A percentile compares a stretch with the other conserved stretches of the same genome.
Evolutionary conservation across 1,140 invertebrate genomes (phyloP).

Genomic region (Pogonomyrmex californicus): DNA sequence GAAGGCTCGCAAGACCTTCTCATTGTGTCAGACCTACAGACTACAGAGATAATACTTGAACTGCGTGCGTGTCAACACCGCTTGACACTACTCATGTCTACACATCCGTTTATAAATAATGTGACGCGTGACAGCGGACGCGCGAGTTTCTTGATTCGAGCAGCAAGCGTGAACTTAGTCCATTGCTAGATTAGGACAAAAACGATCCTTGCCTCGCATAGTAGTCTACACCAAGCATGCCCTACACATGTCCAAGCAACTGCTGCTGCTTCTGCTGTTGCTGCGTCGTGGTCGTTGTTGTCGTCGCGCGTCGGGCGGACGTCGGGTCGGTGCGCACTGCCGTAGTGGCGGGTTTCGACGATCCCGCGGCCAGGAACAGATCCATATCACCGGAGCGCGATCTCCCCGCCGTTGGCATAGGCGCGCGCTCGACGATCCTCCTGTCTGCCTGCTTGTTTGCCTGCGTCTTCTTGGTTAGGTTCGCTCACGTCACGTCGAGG

Average conservation of each 20-base stretch:
- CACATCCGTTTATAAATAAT: not conserved
- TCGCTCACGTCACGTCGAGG: conserved; percentile 64
- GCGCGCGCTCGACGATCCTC: not conserved
- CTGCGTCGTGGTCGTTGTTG: not conserved
- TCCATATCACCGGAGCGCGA: conserved; percentile 65
- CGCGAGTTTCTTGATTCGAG: conserved; percentile 60
- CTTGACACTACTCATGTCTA: conserved; percentile 32
- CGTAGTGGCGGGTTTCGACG: not conserved
- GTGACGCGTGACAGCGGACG: conserved; percentile 2
- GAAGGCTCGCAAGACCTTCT: conserved; percentile 31
- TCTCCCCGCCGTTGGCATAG: conserved; percentile 6
- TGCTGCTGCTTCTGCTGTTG: not conserved
- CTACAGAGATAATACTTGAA: conserved; percentile 64
- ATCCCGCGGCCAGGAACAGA: conserved; percentile 29
- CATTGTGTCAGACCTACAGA: conserved; percentile 30
- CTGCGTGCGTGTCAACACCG: conserved; percentile 29
- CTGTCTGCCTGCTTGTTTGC: no score
- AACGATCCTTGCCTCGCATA: conserved; percentile 76
- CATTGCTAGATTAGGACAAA: conserved; percentile 75
- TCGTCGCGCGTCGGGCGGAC: conserved; percentile 14
- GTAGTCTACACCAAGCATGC: conserved; percentile 63
- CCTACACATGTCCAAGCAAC: conserved; percentile 62
- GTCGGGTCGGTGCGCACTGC: conserved; percentile 6
- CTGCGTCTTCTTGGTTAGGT: conserved; percentile 68
- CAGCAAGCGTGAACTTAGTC: conserved; percentile 76